A percentile compares a stretch with the other conserved stretches of the same genome.
These are phyloP conservation scores for Cerastoderma edule DNA, from an alignment of 2,888 invertebrate species.

Conservation along the genomic window DNA sequence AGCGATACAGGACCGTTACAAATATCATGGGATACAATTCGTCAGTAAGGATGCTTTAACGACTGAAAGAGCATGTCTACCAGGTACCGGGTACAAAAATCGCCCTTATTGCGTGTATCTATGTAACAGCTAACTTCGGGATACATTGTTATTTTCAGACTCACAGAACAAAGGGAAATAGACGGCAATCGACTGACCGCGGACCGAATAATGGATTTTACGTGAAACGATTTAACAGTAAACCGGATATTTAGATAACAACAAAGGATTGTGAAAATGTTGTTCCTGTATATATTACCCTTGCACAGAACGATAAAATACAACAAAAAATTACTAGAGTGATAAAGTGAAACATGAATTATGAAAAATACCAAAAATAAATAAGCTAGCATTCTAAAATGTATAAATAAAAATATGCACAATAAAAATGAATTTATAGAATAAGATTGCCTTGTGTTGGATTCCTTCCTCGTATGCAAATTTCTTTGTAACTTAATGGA, in stretches of 20 bases:
- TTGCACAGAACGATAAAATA: constrained; percentile 31
- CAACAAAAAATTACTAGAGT: constrained; percentile 29
- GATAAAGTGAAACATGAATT: constrained; percentile 23
- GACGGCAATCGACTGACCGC: constrained; percentile 29
- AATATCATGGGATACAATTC: no score
- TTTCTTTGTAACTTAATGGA: no score
- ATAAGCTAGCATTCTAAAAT: constrained; percentile 36
- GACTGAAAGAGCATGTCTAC: no score
- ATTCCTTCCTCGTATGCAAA: no score
- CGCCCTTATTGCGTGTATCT: no score
- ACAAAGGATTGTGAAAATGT: constrained; percentile 25
- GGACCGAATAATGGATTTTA: constrained; percentile 30
- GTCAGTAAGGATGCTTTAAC: no score
- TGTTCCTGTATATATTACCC: constrained; percentile 46
- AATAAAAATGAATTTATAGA: constrained; percentile 16
- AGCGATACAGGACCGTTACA: no score
- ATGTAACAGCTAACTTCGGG: no score
- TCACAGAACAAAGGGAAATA: constrained; percentile 12
- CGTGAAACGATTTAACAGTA: constrained; percentile 21
- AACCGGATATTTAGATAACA: constrained; percentile 36
- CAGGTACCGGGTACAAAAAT: no score
- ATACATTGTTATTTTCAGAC: background rate
- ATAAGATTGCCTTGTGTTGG: no score
- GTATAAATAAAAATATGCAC: constrained; percentile 20
- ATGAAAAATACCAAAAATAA: constrained; percentile 30